Conservation (phyloP, 2,113 vertebrate genomes). For the Phyllostomus hastatus region DNA sequence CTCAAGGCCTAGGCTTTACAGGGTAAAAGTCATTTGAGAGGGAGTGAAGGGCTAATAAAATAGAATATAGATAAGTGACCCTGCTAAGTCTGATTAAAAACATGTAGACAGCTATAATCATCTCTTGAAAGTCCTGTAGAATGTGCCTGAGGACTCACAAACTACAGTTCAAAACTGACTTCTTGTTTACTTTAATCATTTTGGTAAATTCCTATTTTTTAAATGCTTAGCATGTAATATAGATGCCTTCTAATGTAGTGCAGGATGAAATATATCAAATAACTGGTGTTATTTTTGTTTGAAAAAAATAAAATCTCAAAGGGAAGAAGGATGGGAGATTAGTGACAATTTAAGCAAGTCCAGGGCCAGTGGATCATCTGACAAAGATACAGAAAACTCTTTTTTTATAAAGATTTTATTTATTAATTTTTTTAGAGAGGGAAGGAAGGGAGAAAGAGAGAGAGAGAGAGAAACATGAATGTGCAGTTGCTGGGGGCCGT, state of each 20-base stretch:
- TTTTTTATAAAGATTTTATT: too few species aligned
- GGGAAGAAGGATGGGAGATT: neutral
- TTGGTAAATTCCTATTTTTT: constrained; percentile 17
- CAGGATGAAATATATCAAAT: constrained; percentile 12
- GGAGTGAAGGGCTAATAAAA: neutral
- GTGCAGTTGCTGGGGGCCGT: too few species aligned
- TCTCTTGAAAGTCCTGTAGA: neutral
- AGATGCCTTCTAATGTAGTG: neutral
- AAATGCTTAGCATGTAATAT: neutral
- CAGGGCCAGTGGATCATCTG: neutral
- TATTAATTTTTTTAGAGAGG: too few species aligned
- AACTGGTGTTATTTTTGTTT: neutral
- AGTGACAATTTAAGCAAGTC: neutral
- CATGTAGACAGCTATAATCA: neutral
- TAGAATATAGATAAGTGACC: neutral
- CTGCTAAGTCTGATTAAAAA: neutral
- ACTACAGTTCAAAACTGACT: neutral
- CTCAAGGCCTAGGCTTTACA: neutral
- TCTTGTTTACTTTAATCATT: neutral
- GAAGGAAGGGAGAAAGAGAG: too few species aligned
- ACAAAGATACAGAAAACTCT: neutral
- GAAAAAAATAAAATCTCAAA: constrained; percentile 4
- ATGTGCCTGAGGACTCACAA: neutral
- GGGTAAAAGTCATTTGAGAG: neutral
- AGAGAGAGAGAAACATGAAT: too few species aligned